Percentiles rank a stretch among this genome's conserved stretches.
Evolutionary conservation across 2,797 vertebrate species (phyloP).

Genomic region (Streptopelia turtur): DNA sequence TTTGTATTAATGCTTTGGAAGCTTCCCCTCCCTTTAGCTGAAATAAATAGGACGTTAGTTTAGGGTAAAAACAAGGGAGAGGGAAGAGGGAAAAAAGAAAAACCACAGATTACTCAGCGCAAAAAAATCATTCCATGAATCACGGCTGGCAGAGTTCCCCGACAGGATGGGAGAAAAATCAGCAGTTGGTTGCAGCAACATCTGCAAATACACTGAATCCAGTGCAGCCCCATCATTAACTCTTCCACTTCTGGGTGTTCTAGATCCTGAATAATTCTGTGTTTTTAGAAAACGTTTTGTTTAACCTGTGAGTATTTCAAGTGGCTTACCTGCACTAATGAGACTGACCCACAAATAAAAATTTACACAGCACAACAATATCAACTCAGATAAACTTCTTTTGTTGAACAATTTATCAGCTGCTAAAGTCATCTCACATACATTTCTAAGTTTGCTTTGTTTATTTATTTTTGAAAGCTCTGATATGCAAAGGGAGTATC

Average conservation of each 20-base stretch:
- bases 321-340: neutral
- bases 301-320: neutral
- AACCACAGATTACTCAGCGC: conserved; percentile 82
- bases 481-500: neutral
- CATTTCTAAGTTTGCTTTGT: neutral
- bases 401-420: neutral
- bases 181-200: conserved; percentile 73
- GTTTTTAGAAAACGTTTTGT: neutral
- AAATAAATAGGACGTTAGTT: conserved; percentile 73
- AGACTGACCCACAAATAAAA: neutral
- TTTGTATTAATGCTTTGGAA: conserved; percentile 62
- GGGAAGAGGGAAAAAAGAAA: conserved; percentile 68
- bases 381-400: neutral
- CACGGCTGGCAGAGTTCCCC: conserved; percentile 76
- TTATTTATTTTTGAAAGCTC: neutral
- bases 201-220: conserved; percentile 72
- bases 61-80: conserved; percentile 64
- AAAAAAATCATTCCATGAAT: conserved; percentile 84
- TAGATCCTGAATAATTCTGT: neutral
- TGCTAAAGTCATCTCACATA: neutral
- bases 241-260: conserved; percentile 32
- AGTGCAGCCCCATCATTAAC: conserved; percentile 71
- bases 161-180: conserved; percentile 70
- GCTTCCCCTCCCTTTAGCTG: conserved; percentile 48
- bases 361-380: neutral